A percentile compares a stretch with the other conserved stretches of the same genome.
These are phyloP conservation scores for Enteromius radiatus DNA, from an alignment of 2,797 vertebrate species.

Conservation along the genomic window DNA sequence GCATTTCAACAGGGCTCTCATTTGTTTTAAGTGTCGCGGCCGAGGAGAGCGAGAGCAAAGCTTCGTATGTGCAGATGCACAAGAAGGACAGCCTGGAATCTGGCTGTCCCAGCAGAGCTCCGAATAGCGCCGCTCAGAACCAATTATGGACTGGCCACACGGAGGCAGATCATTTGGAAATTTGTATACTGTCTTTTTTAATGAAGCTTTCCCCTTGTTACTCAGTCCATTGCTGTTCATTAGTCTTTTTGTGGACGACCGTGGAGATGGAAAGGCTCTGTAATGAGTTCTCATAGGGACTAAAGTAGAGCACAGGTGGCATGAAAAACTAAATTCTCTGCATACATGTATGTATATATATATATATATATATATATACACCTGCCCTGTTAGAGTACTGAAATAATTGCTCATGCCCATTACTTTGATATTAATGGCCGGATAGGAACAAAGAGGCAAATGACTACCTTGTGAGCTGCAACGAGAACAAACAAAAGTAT, in stretches of 20 bases:
- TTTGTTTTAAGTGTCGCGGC: slow-evolving; percentile 33
- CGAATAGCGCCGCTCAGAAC: slow-evolving; percentile 63
- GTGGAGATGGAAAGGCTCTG: slow-evolving; percentile 65
- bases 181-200: slow-evolving; percentile 75
- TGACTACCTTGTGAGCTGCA: slow-evolving; percentile 56
- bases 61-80: slow-evolving; percentile 8
- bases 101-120: slow-evolving; percentile 50
- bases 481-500: slow-evolving; percentile 68
- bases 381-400: slow-evolving; percentile 54
- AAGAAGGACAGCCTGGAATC: slow-evolving; percentile 1
- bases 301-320: slow-evolving; percentile 65
- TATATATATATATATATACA: background rate
- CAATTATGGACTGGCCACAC: slow-evolving; percentile 69
- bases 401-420: slow-evolving; percentile 66
- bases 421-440: slow-evolving; percentile 74
- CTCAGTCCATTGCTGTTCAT: slow-evolving; percentile 73
- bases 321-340: slow-evolving; percentile 55
- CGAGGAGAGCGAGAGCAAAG: slow-evolving; percentile 52
- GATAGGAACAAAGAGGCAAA: slow-evolving; percentile 70
- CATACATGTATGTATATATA: background rate
- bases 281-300: slow-evolving; percentile 69
- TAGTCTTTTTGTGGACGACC: slow-evolving; percentile 65
- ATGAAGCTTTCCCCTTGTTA: slow-evolving; percentile 75
- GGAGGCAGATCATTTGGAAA: slow-evolving; percentile 69
- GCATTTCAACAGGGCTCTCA: slow-evolving; percentile 42